Conservation (phyloP, 1,140 invertebrate species). For the Bombus pyrosoma region DNA sequence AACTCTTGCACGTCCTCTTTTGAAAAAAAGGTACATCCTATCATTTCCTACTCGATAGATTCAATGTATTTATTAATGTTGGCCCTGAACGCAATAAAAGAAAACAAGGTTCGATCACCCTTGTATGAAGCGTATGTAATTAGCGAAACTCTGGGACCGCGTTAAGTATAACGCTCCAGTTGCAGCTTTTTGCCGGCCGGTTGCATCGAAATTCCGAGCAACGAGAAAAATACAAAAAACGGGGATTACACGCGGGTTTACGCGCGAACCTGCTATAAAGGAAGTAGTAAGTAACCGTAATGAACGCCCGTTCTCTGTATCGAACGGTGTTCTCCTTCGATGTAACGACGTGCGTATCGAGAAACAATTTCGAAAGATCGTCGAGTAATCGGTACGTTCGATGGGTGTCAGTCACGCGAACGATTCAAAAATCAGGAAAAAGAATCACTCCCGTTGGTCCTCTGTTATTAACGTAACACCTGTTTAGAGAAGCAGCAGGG, state of each 20-base stretch:
- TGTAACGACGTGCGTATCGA: background rate
- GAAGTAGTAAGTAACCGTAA: slow-evolving; percentile 22
- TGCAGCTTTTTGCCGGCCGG: background rate
- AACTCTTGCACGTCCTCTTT: background rate
- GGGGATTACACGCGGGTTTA: background rate
- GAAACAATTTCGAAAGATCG: slow-evolving; percentile 16
- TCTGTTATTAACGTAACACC: background rate
- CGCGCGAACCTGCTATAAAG: slow-evolving; percentile 1
- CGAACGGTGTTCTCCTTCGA: background rate
- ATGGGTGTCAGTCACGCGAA: background rate
- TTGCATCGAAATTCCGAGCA: slow-evolving; percentile 5
- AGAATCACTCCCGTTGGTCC: too few species aligned
- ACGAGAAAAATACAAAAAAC: background rate
- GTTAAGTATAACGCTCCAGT: background rate
- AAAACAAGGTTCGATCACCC: background rate
- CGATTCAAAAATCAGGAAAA: background rate
- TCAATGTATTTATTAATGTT: background rate
- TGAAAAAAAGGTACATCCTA: background rate
- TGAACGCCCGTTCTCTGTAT: slow-evolving; percentile 7
- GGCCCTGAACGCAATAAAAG: background rate
- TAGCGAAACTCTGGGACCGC: background rate
- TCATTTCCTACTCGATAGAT: background rate
- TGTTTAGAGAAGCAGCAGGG: background rate
- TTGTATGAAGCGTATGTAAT: slow-evolving; percentile 9
- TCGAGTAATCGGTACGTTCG: background rate